Evolutionary conservation across 2,797 vertebrate genomes (phyloP).

Genomic region (Bucorvus abyssinicus): DNA sequence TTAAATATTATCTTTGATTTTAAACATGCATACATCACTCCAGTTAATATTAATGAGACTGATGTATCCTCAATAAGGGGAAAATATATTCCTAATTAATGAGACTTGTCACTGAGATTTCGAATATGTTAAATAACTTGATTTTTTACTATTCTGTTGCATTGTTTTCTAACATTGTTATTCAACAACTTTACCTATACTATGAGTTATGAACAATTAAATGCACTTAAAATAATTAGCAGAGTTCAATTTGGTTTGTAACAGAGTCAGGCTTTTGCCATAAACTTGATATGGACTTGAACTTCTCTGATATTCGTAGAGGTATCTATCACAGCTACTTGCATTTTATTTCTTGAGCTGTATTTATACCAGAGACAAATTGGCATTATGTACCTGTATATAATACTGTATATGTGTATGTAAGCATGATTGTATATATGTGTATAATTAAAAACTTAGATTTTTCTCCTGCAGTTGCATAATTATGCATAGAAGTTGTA

Average conservation of each 20-base stretch:
- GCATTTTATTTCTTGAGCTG: neutral
- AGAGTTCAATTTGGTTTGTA: neutral
- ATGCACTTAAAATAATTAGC: neutral
- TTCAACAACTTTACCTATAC: neutral
- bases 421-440: neutral
- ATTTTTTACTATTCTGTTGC: neutral
- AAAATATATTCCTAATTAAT: neutral
- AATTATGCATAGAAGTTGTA: neutral
- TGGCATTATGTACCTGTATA: neutral
- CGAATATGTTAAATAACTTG: neutral
- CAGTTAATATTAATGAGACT: neutral
- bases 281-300: neutral
- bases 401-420: neutral
- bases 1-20: slow-evolving; percentile 6
- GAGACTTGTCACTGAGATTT: neutral
- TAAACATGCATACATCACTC: neutral
- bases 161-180: neutral
- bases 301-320: neutral
- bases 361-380: neutral
- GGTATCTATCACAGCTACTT: neutral
- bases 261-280: neutral
- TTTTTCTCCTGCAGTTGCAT: neutral
- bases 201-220: neutral
- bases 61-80: neutral
- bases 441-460: neutral